Percentiles rank a stretch among this genome's conserved stretches.
Conservation (phyloP, 2,888 invertebrate genomes). For the Spatulosminthurus flaviceps region DNA sequence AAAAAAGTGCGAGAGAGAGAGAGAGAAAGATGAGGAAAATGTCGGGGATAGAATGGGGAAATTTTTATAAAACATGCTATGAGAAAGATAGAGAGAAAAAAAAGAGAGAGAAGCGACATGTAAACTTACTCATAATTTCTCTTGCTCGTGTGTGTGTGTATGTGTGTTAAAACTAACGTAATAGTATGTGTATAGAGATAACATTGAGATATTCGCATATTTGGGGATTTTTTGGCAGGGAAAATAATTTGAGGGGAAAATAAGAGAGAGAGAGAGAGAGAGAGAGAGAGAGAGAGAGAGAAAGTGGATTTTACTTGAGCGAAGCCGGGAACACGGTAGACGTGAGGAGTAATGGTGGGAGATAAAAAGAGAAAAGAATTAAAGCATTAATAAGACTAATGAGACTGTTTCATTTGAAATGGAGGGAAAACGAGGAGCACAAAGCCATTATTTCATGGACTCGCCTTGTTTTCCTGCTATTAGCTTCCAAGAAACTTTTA, state of each 20-base stretch:
- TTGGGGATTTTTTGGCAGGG: constrained; percentile 8
- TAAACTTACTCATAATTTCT: too few species aligned
- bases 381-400: constrained; percentile 40
- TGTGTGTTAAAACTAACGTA: not conserved
- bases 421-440: constrained; percentile 28
- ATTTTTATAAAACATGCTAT: too few species aligned
- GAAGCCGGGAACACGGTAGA: not conserved
- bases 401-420: constrained; percentile 36
- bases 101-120: too few species aligned
- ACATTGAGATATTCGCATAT: not conserved
- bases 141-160: too few species aligned
- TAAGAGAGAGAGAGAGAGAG: not conserved
- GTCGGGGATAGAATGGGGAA: too few species aligned
- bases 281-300: not conserved
- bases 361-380: constrained; percentile 35
- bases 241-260: not conserved
- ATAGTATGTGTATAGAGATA: too few species aligned
- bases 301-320: not conserved
- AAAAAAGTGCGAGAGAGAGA: not conserved
- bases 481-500: constrained; percentile 29
- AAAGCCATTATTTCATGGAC: constrained; percentile 40
- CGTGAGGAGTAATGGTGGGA: constrained; percentile 20
- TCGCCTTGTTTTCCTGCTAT: constrained; percentile 37
- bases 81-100: too few species aligned
- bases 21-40: not conserved